phyloP scores from a whole-genome alignment of 2,888 invertebrate species.

The Priapulus caudatus region DNA sequence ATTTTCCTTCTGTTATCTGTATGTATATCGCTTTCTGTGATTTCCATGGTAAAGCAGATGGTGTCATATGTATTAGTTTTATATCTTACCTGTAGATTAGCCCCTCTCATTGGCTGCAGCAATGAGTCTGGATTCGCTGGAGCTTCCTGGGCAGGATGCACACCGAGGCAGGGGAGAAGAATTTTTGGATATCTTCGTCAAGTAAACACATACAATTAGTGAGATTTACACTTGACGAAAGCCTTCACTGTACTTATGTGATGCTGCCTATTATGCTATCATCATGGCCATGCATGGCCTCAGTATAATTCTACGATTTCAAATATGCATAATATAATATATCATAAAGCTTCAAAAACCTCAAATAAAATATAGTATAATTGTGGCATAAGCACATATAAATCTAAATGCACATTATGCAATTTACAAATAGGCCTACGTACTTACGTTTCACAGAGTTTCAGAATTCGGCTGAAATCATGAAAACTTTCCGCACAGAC shows the following conservation, averaged over 20 bases:
- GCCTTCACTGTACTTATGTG: no score
- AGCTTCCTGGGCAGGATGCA: constrained; percentile 35
- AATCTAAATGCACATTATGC: neutral
- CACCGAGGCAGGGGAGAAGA: constrained; percentile 29
- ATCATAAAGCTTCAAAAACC: no score
- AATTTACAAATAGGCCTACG: neutral
- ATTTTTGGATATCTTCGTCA: constrained; percentile 22
- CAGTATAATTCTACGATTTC: no score
- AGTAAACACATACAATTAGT: constrained; percentile 5
- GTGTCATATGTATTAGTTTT: no score
- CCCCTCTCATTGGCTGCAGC: constrained; percentile 24
- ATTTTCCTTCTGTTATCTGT: no score
- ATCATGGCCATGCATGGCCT: no score
- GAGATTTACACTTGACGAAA: neutral
- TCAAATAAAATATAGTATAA: no score
- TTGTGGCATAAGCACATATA: no score
- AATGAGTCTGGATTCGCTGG: constrained; percentile 1
- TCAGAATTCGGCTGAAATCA: constrained; percentile 26
- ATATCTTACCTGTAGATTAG: constrained; percentile 23
- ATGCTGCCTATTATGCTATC: no score
- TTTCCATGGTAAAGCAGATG: no score
- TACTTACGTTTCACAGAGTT: constrained; percentile 18
- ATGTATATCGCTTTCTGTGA: no score
- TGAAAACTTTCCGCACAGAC: constrained; percentile 27
- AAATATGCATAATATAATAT: no score